A percentile compares a stretch with the other conserved stretches of the same genome.
phyloP scores from a whole-genome alignment of 1,140 invertebrate species.

The Dendrolimus kikuchii region DNA sequence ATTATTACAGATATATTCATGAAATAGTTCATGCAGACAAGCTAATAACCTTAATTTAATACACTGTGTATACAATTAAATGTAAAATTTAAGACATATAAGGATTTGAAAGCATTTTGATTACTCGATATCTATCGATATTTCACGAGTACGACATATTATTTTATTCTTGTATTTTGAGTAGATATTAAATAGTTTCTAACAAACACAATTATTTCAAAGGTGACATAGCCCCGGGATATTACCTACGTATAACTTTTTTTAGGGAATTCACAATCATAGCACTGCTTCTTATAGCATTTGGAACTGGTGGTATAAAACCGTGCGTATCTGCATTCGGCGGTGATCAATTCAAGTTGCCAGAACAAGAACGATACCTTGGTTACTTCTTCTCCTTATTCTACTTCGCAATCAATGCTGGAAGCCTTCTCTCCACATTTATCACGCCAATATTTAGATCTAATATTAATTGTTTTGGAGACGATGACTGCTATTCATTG shows the following conservation, averaged over 20 bases:
- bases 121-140: too few relatives aligned
- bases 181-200: too few relatives aligned
- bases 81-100: too few relatives aligned
- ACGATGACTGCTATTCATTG: slow-evolving; percentile 88
- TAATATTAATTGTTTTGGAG: slow-evolving; percentile 87
- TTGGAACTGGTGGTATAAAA: slow-evolving; percentile 97
- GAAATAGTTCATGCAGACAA: too few relatives aligned
- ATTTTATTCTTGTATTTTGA: too few relatives aligned
- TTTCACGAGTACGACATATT: too few relatives aligned
- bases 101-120: too few relatives aligned
- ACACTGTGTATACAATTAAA: too few relatives aligned
- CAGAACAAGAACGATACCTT: slow-evolving; percentile 83
- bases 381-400: slow-evolving; percentile 93
- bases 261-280: slow-evolving; percentile 81
- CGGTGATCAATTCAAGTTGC: slow-evolving; percentile 93
- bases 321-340: slow-evolving; percentile 98
- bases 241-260: slow-evolving; percentile 12
- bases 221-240: too few relatives aligned
- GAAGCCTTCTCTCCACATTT: slow-evolving; percentile 91
- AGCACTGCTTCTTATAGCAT: slow-evolving; percentile 87
- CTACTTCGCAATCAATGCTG: slow-evolving; percentile 95
- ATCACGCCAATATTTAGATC: slow-evolving; percentile 90
- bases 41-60: too few relatives aligned
- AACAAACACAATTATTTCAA: too few relatives aligned
- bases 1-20: too few relatives aligned